Conservation (phyloP, 2,888 invertebrate species). For the Thysanoteuthis rhombus region DNA sequence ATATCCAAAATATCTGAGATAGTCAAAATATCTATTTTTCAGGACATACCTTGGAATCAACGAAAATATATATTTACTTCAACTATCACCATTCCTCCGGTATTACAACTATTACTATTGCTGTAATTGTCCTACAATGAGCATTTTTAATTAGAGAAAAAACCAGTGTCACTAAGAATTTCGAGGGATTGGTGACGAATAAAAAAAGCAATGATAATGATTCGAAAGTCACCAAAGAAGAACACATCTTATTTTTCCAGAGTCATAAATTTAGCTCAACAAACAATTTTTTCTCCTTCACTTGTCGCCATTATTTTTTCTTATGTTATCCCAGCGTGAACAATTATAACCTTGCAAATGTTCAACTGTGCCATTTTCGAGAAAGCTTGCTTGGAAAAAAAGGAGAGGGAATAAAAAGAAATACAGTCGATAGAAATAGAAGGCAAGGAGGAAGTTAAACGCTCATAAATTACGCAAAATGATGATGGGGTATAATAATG, state of each 20-base stretch:
- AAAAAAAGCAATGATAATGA: too few relatives aligned
- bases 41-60: too few relatives aligned
- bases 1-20: too few relatives aligned
- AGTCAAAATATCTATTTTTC: too few relatives aligned
- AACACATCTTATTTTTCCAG: neutral
- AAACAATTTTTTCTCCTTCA: neutral
- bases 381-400: neutral
- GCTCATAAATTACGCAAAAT: neutral
- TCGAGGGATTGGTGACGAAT: too few relatives aligned
- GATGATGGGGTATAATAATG: neutral
- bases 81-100: too few relatives aligned
- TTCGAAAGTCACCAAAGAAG: too few relatives aligned
- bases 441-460: neutral
- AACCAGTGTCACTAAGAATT: too few relatives aligned
- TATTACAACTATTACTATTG: too few relatives aligned
- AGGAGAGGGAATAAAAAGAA: neutral
- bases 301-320: neutral
- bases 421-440: neutral
- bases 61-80: too few relatives aligned
- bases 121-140: too few relatives aligned
- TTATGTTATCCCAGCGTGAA: neutral
- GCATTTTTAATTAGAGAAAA: too few relatives aligned
- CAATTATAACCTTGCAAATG: neutral
- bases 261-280: neutral
- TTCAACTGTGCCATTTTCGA: neutral